Evolutionary conservation across 2,797 vertebrate species (phyloP).

Genomic region (Bufotes viridis): DNA sequence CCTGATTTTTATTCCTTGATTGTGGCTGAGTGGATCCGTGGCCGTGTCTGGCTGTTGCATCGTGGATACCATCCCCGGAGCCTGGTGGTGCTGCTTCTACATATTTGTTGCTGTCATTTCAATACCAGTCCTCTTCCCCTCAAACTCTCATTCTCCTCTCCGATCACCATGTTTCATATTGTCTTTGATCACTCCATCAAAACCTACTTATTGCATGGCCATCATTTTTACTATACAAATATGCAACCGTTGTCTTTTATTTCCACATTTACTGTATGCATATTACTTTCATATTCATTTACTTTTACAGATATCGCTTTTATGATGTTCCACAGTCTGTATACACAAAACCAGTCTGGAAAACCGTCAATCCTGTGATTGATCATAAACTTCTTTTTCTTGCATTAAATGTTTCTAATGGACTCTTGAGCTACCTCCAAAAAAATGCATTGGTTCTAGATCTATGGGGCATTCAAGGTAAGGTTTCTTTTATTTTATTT

Average conservation of each 20-base stretch:
- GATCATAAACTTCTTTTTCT: conserved; percentile 82
- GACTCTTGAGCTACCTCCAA: conserved; percentile 84
- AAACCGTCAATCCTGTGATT: conserved; percentile 80
- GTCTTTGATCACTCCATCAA: background rate
- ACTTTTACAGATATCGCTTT: conserved; percentile 78
- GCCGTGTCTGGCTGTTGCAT: too few relatives aligned
- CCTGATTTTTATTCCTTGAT: too few relatives aligned
- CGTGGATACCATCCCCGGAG: too few relatives aligned
- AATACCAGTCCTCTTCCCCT: too few relatives aligned
- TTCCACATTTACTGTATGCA: background rate
- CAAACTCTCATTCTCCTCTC: too few relatives aligned
- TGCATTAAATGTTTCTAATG: conserved; percentile 76
- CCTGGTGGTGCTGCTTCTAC: too few relatives aligned
- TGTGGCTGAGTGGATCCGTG: too few relatives aligned
- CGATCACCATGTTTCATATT: background rate
- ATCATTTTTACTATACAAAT: too few relatives aligned
- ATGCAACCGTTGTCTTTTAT: background rate
- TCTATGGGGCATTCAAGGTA: conserved; percentile 91
- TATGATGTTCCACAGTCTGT: conserved; percentile 79
- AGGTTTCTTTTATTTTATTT: background rate
- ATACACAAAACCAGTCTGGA: conserved; percentile 84
- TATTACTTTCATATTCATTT: background rate
- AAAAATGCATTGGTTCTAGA: conserved; percentile 86
- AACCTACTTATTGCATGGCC: too few relatives aligned
- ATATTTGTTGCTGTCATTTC: too few relatives aligned